Evolutionary conservation across 2,797 vertebrate species (phyloP), one percentile per base, ranked within the genome.

Genomic region (Ceryle rudis): DNA sequence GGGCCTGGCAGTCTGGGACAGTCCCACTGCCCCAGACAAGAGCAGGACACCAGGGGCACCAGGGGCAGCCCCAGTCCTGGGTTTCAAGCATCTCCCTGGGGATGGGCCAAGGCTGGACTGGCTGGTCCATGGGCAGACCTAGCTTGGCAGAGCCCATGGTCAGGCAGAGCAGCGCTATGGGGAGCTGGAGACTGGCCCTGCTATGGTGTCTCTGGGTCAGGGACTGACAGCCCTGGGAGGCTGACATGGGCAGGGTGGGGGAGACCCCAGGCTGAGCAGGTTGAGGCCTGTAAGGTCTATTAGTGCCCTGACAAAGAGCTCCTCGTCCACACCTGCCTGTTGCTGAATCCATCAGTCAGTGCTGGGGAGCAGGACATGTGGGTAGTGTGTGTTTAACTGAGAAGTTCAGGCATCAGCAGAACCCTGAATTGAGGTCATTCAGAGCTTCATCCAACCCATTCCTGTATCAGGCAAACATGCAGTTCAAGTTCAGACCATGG

Each of bases 381-480:
- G 42, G 28, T 29, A 17, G 11, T 1, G 18, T 25, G 41, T 26
- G 35, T 39, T 41, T 35, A 11, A 37, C 39, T 31, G 55, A 51
- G 42, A 52, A 51, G 42, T 15, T 49, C 31, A 15, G 25, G 31
- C n/a, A 19, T 4, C 0, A 0, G 26, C 1, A 0, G 31, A 10
- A 71, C 13, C 21, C 31, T 18, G 23, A n/a, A 46, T 20, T 4
- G n/a, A 51, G 5, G 31, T 11, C 0, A 0, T 23, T 35, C 44
- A 69, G 54, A 54, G 28, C 67, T 72, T 55, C 41, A 44, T 17
- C 23, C 44, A 81, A 33, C 6, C 15, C 35, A 8, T 7, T 62
- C 42, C 55, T 67, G 5, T 5, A 15, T 2, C 66, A 52, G 41
- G 35, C 28, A 80, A 39, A 82, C 29, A 41, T 2, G 28, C 31